These are phyloP conservation scores for Carcina quercana DNA, from an alignment of 2,888 invertebrate species.

Conservation along the genomic window DNA sequence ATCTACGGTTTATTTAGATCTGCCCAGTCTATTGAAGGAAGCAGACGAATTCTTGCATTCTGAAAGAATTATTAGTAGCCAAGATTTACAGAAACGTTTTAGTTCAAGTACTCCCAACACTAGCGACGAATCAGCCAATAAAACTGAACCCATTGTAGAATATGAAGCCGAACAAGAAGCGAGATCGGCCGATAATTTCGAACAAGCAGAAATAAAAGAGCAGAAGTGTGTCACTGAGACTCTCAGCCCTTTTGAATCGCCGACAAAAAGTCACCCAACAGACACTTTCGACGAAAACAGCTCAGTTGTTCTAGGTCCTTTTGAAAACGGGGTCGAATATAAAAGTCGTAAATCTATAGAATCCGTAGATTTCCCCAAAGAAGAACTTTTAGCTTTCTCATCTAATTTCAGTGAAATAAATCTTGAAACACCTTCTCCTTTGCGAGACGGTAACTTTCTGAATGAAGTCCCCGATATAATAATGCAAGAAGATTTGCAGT, in stretches of 20 bases:
- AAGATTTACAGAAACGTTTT: slow-evolving; percentile 25
- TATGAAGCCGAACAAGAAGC: slow-evolving; percentile 27
- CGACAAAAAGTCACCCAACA: slow-evolving; percentile 58
- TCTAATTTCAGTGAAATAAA: slow-evolving; percentile 70
- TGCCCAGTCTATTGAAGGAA: slow-evolving; percentile 47
- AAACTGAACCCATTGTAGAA: slow-evolving; percentile 28
- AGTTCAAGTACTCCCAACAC: slow-evolving; percentile 52
- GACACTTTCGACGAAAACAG: slow-evolving; percentile 66
- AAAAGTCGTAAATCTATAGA: slow-evolving; percentile 64
- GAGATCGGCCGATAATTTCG: too few species aligned
- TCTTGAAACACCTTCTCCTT: slow-evolving; percentile 61
- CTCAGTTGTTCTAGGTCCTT: slow-evolving; percentile 74
- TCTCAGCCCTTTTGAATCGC: slow-evolving; percentile 60
- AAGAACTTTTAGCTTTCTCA: slow-evolving; percentile 68
- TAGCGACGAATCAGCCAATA: slow-evolving; percentile 41
- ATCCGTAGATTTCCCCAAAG: slow-evolving; percentile 53
- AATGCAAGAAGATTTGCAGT: slow-evolving; percentile 42
- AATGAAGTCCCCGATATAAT: slow-evolving; percentile 63
- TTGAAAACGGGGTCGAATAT: slow-evolving; percentile 71
- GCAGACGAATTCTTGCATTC: slow-evolving; percentile 44
- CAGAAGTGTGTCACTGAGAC: slow-evolving; percentile 44
- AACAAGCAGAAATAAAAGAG: slow-evolving; percentile 44
- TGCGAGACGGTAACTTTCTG: slow-evolving; percentile 59
- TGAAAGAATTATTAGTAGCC: slow-evolving; percentile 37
- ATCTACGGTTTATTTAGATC: slow-evolving; percentile 59